Evolutionary conservation across 1,140 invertebrate genomes (phyloP).

Genomic region (Drosophila tristis): DNA sequence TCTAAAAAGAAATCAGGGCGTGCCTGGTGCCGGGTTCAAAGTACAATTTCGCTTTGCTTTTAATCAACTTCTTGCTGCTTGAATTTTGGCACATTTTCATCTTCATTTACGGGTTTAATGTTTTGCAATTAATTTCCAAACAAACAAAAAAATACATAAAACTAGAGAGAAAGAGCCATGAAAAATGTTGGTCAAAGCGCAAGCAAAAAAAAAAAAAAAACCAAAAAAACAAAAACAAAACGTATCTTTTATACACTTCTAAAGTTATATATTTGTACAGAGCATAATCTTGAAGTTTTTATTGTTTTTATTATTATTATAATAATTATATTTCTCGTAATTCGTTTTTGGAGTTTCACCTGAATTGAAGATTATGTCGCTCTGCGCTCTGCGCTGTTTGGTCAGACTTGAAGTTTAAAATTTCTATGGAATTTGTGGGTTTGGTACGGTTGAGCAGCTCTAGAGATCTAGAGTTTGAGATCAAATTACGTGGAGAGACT

Average conservation of each 20-base stretch:
- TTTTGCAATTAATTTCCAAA: conserved; percentile 64
- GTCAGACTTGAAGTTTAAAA: neutral
- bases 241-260: no score
- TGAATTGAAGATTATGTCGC: conserved; percentile 22
- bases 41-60: neutral
- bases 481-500: conserved; percentile 29
- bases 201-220: no score
- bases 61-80: conserved; percentile 35
- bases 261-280: no score
- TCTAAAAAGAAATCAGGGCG: conserved; percentile 13
- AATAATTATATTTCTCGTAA: conserved; percentile 14
- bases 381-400: no score
- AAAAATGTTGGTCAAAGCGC: no score
- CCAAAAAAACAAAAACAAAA: no score
- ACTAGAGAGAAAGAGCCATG: no score
- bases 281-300: conserved; percentile 1
- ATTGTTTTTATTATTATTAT: conserved; percentile 44
- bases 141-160: neutral
- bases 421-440: conserved; percentile 37
- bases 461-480: conserved; percentile 21
- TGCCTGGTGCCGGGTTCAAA: conserved; percentile 48
- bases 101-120: conserved; percentile 50
- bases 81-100: conserved; percentile 14
- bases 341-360: conserved; percentile 19
- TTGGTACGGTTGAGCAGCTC: neutral